A percentile compares a stretch with the other conserved stretches of the same genome.
Evolutionary conservation across 2,888 invertebrate species (phyloP).

Genomic region (Ophion ellenae): DNA sequence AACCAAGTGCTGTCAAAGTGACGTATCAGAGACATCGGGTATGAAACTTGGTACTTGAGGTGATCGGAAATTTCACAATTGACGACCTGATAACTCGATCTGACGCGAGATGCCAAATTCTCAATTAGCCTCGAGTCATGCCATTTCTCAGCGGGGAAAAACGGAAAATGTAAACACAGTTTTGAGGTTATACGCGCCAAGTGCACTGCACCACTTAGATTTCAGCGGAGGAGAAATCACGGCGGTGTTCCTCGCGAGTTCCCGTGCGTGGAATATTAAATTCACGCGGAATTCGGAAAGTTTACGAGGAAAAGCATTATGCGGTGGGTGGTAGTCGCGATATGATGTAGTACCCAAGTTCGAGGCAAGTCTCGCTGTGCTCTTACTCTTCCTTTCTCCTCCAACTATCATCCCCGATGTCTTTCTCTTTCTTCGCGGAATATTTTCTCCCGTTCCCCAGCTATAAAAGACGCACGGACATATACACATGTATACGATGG

Average conservation of each 20-base stretch:
- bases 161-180: no score
- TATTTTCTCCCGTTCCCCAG: constrained; percentile 51
- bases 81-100: no score
- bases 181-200: neutral
- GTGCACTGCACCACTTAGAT: constrained; percentile 9
- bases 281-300: constrained; percentile 81
- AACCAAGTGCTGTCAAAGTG: no score
- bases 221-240: constrained; percentile 7
- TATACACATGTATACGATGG: neutral
- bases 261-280: constrained; percentile 82
- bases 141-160: neutral
- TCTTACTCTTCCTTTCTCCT: constrained; percentile 56
- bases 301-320: constrained; percentile 79
- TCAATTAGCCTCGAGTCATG: neutral
- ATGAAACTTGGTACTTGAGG: no score
- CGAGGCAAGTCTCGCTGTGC: constrained; percentile 71
- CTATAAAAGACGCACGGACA: constrained; percentile 12
- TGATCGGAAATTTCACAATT: no score
- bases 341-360: constrained; percentile 83
- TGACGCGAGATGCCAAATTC: no score
- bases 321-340: constrained; percentile 68
- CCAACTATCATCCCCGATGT: constrained; percentile 54
- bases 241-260: constrained; percentile 57
- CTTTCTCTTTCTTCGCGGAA: constrained; percentile 40
- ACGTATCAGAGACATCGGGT: no score